These are phyloP conservation scores for Fistularia tabacaria DNA, from an alignment of 2,797 vertebrate species.

Conservation along the genomic window DNA sequence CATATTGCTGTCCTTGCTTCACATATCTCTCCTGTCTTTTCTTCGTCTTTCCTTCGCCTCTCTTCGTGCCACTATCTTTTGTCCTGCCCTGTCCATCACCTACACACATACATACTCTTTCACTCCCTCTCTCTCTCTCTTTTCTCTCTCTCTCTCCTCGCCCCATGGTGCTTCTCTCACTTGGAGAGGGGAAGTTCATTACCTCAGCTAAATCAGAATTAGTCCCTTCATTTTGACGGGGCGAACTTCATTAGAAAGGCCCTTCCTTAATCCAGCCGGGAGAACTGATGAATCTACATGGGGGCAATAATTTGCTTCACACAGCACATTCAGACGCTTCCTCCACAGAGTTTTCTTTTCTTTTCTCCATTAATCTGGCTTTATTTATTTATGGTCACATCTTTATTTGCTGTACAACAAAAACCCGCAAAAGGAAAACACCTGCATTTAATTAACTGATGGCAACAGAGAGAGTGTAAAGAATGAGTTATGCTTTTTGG, in stretches of 20 bases:
- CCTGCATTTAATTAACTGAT: conserved; percentile 80
- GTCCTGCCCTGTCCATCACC: conserved; percentile 22
- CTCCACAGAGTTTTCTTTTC: conserved; percentile 57
- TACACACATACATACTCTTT: too few species aligned
- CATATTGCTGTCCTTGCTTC: conserved; percentile 46
- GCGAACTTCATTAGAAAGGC: conserved; percentile 99
- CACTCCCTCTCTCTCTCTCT: neutral
- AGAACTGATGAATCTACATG: conserved; percentile 99
- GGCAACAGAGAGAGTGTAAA: conserved; percentile 63
- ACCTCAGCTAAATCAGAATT: conserved; percentile 99
- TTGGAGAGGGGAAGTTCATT: conserved; percentile 99
- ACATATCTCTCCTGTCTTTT: conserved; percentile 65
- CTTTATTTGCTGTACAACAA: conserved; percentile 76
- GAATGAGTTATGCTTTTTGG: conserved; percentile 70
- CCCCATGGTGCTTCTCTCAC: conserved; percentile 97
- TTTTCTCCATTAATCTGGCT: conserved; percentile 62
- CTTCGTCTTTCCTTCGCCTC: conserved; percentile 33
- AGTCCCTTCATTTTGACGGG: conserved; percentile 99
- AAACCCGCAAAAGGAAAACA: conserved; percentile 67
- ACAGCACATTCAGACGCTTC: conserved; percentile 92
- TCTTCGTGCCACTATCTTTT: conserved; percentile 48
- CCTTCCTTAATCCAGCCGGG: conserved; percentile 97
- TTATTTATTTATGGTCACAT: conserved; percentile 76
- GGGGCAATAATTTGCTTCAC: conserved; percentile 91
- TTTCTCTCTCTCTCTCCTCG: conserved; percentile 70